phyloP scores from a whole-genome alignment of 1,140 invertebrate genomes.

The Drosophila pruinosa region DNA sequence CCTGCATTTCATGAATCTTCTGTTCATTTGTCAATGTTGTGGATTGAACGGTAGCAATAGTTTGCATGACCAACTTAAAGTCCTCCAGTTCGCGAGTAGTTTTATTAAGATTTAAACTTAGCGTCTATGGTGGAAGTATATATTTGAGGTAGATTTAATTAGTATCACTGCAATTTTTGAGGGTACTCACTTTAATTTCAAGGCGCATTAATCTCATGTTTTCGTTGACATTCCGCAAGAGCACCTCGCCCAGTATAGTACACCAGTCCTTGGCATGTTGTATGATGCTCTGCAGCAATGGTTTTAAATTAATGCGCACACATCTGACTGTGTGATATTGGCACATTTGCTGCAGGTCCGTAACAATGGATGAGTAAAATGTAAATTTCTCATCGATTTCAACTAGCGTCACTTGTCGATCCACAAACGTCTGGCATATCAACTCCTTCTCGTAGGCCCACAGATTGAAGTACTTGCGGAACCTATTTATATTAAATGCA shows the following conservation, averaged over 20 bases:
- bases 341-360: conserved; percentile 86
- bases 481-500: conserved; percentile 41
- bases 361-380: conserved; percentile 91
- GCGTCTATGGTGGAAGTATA: conserved; percentile 82
- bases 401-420: conserved; percentile 87
- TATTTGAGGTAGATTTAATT: too few relatives aligned
- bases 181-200: conserved; percentile 80
- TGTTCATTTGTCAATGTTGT: conserved; percentile 90
- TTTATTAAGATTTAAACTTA: conserved; percentile 86
- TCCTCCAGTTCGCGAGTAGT: conserved; percentile 90
- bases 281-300: conserved; percentile 86
- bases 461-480: conserved; percentile 85
- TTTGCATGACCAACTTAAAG: conserved; percentile 92
- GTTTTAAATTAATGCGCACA: conserved; percentile 87
- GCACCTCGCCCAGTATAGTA: conserved; percentile 85
- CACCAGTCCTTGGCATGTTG: conserved; percentile 89
- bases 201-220: conserved; percentile 86
- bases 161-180: too few relatives aligned
- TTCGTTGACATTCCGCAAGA: conserved; percentile 85
- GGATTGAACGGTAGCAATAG: conserved; percentile 89
- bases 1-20: conserved; percentile 87
- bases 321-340: conserved; percentile 86
- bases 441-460: conserved; percentile 92
- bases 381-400: conserved; percentile 93
- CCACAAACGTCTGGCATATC: conserved; percentile 89